Evolutionary conservation across 23 tunicate species (phyloP).

Genomic region (Halocynthia aurantium): DNA sequence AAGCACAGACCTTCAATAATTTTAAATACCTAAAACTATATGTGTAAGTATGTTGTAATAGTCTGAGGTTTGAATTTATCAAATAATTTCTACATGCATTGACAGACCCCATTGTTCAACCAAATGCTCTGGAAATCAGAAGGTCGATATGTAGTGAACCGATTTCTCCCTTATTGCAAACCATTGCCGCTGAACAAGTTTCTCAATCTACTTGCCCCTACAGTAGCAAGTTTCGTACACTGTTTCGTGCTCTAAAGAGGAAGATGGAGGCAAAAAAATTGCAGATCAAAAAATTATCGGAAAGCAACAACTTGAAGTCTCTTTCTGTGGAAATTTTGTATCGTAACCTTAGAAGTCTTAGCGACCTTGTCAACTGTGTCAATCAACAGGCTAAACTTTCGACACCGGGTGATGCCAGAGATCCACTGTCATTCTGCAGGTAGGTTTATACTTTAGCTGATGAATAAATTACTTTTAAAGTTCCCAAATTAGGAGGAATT

Average conservation of each 20-base stretch:
- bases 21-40: too few species aligned
- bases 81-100: too few species aligned
- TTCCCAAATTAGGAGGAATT: too few species aligned
- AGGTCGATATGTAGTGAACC: not conserved
- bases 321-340: conserved; percentile 1
- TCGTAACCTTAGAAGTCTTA: not conserved
- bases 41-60: not conserved
- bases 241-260: not conserved
- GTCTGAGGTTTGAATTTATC: too few species aligned
- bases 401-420: not conserved
- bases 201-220: not conserved
- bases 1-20: too few species aligned
- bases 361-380: not conserved
- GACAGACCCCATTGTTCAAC: too few species aligned
- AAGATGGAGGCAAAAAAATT: not conserved
- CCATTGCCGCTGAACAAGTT: not conserved
- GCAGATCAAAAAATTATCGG: not conserved
- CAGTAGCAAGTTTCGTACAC: not conserved
- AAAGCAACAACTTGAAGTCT: not conserved
- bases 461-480: too few species aligned
- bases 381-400: not conserved
- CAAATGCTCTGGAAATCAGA: too few species aligned
- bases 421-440: not conserved
- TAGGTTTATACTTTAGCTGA: not conserved
- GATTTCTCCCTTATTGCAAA: not conserved